Evolutionary conservation across 2,888 invertebrate species (phyloP).

Genomic region (Diaperis boleti): DNA sequence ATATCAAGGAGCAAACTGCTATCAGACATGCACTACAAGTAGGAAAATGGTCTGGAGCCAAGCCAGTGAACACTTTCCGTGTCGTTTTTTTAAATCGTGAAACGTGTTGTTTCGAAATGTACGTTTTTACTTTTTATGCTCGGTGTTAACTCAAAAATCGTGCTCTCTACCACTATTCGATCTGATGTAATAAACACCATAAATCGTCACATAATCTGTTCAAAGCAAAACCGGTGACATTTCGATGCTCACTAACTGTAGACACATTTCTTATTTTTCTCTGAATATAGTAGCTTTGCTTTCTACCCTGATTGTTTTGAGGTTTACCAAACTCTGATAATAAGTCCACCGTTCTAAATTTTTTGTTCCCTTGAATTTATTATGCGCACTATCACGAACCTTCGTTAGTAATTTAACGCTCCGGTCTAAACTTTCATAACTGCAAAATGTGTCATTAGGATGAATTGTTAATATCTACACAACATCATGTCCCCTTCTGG

Average conservation of each 20-base stretch:
- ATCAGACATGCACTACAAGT: constrained; percentile 38
- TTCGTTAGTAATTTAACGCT: constrained; percentile 32
- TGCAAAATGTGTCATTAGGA: constrained; percentile 33
- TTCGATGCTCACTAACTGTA: constrained; percentile 18
- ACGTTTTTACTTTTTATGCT: constrained; percentile 28
- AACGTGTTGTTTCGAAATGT: constrained; percentile 43
- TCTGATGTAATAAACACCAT: constrained; percentile 24
- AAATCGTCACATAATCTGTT: constrained; percentile 21
- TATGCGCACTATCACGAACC: constrained; percentile 33
- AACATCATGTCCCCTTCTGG: constrained; percentile 8
- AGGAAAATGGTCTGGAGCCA: constrained; percentile 36
- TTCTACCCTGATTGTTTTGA: constrained; percentile 33
- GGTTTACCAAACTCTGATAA: constrained; percentile 36
- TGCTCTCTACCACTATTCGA: constrained; percentile 18
- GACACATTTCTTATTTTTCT: constrained; percentile 34
- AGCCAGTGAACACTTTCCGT: constrained; percentile 38
- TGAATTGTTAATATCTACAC: constrained; percentile 33
- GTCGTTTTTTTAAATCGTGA: constrained; percentile 33
- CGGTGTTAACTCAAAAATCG: constrained; percentile 17
- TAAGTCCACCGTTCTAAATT: constrained; percentile 23
- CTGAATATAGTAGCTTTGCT: constrained; percentile 32
- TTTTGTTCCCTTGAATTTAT: constrained; percentile 32
- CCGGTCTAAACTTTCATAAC: constrained; percentile 29
- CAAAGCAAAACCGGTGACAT: constrained; percentile 18
- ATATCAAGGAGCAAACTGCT: constrained; percentile 36